Evolutionary conservation across 2,113 vertebrate genomes (phyloP), one percentile per base, ranked within the genome.

Genomic region (Thinocorus orbignyianus): DNA sequence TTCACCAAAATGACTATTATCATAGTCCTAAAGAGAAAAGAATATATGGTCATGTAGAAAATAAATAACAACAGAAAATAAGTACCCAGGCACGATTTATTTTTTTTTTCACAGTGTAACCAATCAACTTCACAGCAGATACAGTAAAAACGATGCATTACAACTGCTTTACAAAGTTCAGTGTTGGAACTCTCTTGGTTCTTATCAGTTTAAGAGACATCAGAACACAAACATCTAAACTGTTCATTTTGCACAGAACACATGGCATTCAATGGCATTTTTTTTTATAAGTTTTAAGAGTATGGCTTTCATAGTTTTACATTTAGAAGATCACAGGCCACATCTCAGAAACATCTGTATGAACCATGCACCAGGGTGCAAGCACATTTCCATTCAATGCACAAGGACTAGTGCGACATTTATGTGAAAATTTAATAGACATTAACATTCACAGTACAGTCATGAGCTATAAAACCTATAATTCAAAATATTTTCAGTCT

Each of bases 91-190:
- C 92, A 87, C 90, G 96, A 83, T 95, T 97, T 96, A 96, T 96
- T 96, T 95, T 44, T 44, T n/a, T 94, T 94, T 90, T 96, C 96
- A 97, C 90, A 97, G 83, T 93, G 93, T 95, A 89, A 94, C 92
- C 81, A 96, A 96, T 85, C 69, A 86, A 92, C 68, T 91, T 95
- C 92, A 95, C 92, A 96, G 72, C 83, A 96, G 88, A 96, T 80
- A 95, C 90, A 95, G 64, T 73, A 80, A 72, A 92, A 96, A 91
- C 93, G 84, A 96, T 46, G 76, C 60, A 79, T 81, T 95, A 96
- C 82, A 91, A 81, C 48, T 77, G 69, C 57, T 95, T 95, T 86
- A 94, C 94, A 88, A 91, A 94, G 82, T 65, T 81, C 78, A 58
- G 55, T 58, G 81, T 87, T 85, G 57, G 88, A 93, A 90, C 30